These are phyloP conservation scores for Hermatobates lingyangjiaoensis DNA, from an alignment of 1,140 invertebrate species.

Conservation along the genomic window DNA sequence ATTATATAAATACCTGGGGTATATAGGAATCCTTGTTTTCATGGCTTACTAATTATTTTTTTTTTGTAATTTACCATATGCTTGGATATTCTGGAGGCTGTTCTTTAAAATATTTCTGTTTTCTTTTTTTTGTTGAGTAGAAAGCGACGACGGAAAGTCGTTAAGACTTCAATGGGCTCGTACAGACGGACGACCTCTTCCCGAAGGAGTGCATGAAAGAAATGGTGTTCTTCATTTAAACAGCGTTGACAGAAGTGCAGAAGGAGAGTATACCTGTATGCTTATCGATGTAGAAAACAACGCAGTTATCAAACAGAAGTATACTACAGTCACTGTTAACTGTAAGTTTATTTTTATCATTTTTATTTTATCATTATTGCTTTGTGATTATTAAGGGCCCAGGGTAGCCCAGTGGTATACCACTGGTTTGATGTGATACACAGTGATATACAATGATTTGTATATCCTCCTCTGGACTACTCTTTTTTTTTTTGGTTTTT, in stretches of 20 bases:
- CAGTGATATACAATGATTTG: too few relatives aligned
- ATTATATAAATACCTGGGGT: too few relatives aligned
- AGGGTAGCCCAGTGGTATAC: too few relatives aligned
- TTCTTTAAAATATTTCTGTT: not conserved
- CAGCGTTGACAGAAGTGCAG: constrained; percentile 38
- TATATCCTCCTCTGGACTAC: too few relatives aligned
- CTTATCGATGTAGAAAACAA: constrained; percentile 29
- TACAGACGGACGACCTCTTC: constrained; percentile 36
- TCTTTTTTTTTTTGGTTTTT: too few relatives aligned
- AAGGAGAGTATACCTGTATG: constrained; percentile 61
- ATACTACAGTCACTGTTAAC: constrained; percentile 1
- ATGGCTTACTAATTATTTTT: too few relatives aligned
- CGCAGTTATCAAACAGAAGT: constrained; percentile 24
- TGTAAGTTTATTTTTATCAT: too few relatives aligned
- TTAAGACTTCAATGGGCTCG: constrained; percentile 37
- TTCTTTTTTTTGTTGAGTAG: constrained; percentile 2
- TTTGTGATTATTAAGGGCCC: too few relatives aligned
- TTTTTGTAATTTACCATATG: too few relatives aligned
- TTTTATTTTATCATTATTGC: too few relatives aligned
- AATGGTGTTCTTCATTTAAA: constrained; percentile 34
- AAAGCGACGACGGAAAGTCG: not conserved
- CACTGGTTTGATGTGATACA: too few relatives aligned
- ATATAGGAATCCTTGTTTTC: too few relatives aligned
- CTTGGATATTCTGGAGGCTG: not conserved
- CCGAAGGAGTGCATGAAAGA: constrained; percentile 23